Conservation (phyloP, 1,140 invertebrate genomes). For the Episyrphus balteatus region DNA sequence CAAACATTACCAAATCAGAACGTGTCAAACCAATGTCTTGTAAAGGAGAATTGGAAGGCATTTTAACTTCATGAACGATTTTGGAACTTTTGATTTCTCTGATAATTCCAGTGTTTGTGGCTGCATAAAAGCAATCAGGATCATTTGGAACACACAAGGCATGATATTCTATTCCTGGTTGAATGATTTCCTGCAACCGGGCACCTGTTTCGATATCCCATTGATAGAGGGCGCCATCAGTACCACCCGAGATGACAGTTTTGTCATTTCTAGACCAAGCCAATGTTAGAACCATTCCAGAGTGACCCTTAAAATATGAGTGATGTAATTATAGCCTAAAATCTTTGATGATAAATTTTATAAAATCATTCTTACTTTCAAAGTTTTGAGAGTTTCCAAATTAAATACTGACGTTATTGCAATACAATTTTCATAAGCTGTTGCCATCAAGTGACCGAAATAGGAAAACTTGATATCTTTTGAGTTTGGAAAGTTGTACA, state of each 20-base stretch:
- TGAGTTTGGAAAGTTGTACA: constrained; percentile 33
- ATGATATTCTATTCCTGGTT: constrained; percentile 45
- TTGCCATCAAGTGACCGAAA: constrained; percentile 30
- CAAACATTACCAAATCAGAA: constrained; percentile 65
- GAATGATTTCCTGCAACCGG: constrained; percentile 62
- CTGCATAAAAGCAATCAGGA: constrained; percentile 59
- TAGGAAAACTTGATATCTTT: constrained; percentile 31
- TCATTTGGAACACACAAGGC: constrained; percentile 34
- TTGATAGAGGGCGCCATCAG: constrained; percentile 81
- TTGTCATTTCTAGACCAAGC: constrained; percentile 68
- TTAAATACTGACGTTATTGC: constrained; percentile 31
- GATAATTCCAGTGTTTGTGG: constrained; percentile 62
- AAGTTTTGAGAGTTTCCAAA: constrained; percentile 22
- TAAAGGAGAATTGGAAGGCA: constrained; percentile 36
- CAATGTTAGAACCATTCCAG: constrained; percentile 45
- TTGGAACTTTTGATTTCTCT: constrained; percentile 65
- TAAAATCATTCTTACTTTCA: constrained; percentile 13
- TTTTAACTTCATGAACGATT: constrained; percentile 41
- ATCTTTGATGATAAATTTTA: neutral
- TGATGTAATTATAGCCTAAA: neutral
- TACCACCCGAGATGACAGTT: constrained; percentile 66
- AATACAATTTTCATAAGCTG: constrained; percentile 30
- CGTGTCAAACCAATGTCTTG: constrained; percentile 53
- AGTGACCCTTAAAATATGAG: constrained; percentile 36
- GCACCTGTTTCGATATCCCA: constrained; percentile 67